These are phyloP conservation scores for Rhagoletis zephyria DNA, from an alignment of 1,140 invertebrate genomes.

Conservation along the genomic window DNA sequence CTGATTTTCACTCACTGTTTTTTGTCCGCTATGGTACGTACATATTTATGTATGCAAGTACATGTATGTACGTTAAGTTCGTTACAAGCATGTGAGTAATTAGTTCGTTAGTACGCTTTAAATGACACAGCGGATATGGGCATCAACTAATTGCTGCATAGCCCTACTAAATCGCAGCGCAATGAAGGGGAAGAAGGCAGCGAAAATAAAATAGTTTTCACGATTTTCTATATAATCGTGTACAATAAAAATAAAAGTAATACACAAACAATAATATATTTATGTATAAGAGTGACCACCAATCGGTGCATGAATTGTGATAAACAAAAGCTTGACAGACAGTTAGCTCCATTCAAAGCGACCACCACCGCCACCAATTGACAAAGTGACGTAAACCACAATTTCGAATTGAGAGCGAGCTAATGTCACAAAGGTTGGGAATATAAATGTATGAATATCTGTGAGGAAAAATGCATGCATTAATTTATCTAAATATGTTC, in stretches of 20 bases:
- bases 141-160: not conserved
- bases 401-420: not conserved
- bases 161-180: too few species aligned
- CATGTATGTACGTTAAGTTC: too few species aligned
- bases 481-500: too few species aligned
- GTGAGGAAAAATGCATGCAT: too few species aligned
- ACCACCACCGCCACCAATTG: not conserved
- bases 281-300: too few species aligned
- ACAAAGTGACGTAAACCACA: not conserved
- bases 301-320: not conserved
- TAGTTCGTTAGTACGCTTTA: slow-evolving; percentile 7
- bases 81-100: not conserved
- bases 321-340: too few species aligned
- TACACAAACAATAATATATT: not conserved
- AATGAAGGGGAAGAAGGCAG: not conserved
- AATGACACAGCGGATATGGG: slow-evolving; percentile 11
- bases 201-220: too few species aligned
- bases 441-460: too few species aligned
- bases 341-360: too few species aligned
- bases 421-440: not conserved
- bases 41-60: not conserved
- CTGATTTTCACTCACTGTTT: not conserved
- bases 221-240: too few species aligned
- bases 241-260: too few species aligned
- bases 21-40: not conserved